A percentile compares a stretch with the other conserved stretches of the same genome.
Conservation (phyloP, 2,797 vertebrate genomes). For the Meriones psammophilus region DNA sequence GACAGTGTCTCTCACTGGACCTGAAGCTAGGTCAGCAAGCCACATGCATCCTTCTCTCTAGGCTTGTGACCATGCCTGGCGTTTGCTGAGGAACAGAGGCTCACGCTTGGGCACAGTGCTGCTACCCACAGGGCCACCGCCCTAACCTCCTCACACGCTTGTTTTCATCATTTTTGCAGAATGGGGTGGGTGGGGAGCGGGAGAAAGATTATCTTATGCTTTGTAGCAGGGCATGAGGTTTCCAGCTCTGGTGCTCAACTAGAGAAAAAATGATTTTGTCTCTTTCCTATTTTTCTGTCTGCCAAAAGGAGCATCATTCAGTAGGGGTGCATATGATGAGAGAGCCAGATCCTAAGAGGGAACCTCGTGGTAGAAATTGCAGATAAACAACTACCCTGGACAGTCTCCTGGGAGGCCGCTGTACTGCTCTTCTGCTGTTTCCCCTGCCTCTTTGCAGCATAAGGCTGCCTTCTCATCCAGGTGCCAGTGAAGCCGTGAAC, state of each 20-base stretch:
- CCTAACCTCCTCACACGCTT: neutral
- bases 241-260: slow-evolving; percentile 3
- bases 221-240: neutral
- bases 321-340: neutral
- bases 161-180: neutral
- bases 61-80: neutral
- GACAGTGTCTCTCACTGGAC: neutral
- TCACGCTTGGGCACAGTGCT: neutral
- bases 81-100: neutral
- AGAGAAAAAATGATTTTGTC: slow-evolving; percentile 23
- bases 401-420: neutral
- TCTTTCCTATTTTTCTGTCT: slow-evolving; percentile 39
- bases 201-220: neutral
- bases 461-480: neutral
- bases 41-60: neutral
- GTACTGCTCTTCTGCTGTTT: neutral
- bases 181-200: neutral
- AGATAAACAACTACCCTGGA: slow-evolving; percentile 5
- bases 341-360: neutral
- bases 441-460: neutral
- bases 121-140: neutral
- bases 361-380: neutral
- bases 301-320: neutral
- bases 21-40: neutral
- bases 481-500: neutral